phyloP scores from a whole-genome alignment of 2,888 invertebrate species.

The Cordilura impudica region DNA sequence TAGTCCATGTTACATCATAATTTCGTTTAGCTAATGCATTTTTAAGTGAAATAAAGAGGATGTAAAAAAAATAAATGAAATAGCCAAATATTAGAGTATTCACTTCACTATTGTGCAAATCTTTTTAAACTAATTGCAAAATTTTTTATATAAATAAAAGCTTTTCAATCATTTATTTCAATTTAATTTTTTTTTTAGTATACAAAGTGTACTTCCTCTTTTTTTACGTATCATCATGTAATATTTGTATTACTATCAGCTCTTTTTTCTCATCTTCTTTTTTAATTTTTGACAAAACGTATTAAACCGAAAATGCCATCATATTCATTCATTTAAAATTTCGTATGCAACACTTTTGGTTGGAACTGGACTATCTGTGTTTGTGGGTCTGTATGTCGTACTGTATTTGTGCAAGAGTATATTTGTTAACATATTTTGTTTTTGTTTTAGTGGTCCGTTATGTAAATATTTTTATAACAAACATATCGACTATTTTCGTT shows the following conservation, averaged over 20 bases:
- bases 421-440: conserved; percentile 12
- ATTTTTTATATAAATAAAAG: conserved; percentile 45
- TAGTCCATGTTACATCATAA: not conserved
- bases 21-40: not conserved
- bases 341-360: not conserved
- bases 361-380: not conserved
- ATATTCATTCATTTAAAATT: conserved; percentile 29
- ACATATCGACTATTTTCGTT: conserved; percentile 50
- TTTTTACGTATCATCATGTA: conserved; percentile 32
- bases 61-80: too few species aligned
- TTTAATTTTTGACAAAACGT: conserved; percentile 26
- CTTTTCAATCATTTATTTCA: conserved; percentile 39
- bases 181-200: conserved; percentile 12
- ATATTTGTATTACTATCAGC: conserved; percentile 50
- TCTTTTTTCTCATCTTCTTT: not conserved
- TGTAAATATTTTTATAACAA: conserved; percentile 52
- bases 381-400: not conserved
- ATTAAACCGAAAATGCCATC: conserved; percentile 12
- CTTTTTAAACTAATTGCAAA: conserved; percentile 52
- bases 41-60: too few species aligned
- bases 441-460: conserved; percentile 41
- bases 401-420: not conserved
- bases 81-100: too few species aligned
- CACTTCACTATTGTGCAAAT: conserved; percentile 12
- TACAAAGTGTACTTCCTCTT: not conserved